Evolutionary conservation across 2,888 invertebrate genomes (phyloP).

Genomic region (Liodrosophila aerea): DNA sequence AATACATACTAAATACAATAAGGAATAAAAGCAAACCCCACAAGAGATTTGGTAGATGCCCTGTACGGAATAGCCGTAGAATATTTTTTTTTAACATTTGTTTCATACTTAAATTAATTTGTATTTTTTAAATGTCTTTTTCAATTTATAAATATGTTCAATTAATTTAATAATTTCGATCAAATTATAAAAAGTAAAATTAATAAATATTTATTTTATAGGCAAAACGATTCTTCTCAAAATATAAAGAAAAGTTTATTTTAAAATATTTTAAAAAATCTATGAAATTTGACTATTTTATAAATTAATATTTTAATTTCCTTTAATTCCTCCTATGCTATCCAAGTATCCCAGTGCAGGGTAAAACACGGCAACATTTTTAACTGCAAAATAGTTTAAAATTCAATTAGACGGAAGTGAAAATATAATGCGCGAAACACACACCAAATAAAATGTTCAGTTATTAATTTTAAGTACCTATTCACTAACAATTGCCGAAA

Average conservation of each 20-base stretch:
- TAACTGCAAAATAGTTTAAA: slow-evolving; percentile 56
- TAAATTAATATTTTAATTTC: too few relatives aligned
- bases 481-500: slow-evolving; percentile 59
- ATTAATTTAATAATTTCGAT: too few relatives aligned
- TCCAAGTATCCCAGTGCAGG: slow-evolving; percentile 17
- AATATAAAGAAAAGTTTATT: too few relatives aligned
- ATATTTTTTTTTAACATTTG: too few relatives aligned
- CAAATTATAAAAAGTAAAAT: too few relatives aligned
- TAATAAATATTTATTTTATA: too few relatives aligned
- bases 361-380: slow-evolving; percentile 3
- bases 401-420: slow-evolving; percentile 59
- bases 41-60: slow-evolving; percentile 12
- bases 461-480: slow-evolving; percentile 56
- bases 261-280: too few relatives aligned
- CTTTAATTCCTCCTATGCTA: too few relatives aligned
- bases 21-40: slow-evolving; percentile 11
- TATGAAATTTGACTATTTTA: too few relatives aligned
- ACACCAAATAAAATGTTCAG: slow-evolving; percentile 36
- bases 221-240: too few relatives aligned
- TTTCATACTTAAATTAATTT: not conserved
- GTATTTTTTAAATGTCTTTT: too few relatives aligned
- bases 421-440: slow-evolving; percentile 19
- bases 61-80: not conserved
- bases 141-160: too few relatives aligned
- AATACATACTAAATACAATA: slow-evolving; percentile 25